These are phyloP conservation scores for Rhinogobius similis DNA, from an alignment of 2,113 vertebrate genomes.

Conservation along the genomic window DNA sequence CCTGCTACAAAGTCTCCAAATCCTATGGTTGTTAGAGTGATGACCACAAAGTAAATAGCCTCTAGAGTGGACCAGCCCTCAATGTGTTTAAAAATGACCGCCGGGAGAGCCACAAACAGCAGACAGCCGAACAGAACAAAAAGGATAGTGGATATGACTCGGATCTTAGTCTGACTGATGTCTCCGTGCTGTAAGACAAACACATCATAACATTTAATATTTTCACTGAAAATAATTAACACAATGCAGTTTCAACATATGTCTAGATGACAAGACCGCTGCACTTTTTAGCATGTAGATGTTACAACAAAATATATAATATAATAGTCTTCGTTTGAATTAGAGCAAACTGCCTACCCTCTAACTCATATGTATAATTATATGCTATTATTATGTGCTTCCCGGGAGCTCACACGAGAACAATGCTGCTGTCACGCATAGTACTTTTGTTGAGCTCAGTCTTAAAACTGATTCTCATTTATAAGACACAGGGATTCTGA, in stretches of 20 bases:
- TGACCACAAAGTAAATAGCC: conserved; percentile 94
- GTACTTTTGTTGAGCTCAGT: background rate
- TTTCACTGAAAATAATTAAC: background rate
- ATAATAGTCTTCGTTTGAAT: conserved; percentile 2
- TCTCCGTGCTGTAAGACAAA: conserved; percentile 85
- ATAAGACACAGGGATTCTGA: background rate
- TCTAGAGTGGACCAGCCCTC: conserved; percentile 93
- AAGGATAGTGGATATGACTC: conserved; percentile 93
- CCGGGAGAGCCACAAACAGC: conserved; percentile 87
- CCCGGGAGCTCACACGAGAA: conserved; percentile 15
- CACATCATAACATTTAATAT: background rate
- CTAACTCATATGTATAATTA: conserved; percentile 1
- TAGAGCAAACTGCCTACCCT: background rate
- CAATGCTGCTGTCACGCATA: conserved; percentile 21
- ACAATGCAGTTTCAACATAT: background rate
- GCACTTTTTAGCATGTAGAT: background rate
- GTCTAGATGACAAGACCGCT: background rate
- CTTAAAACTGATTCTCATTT: background rate
- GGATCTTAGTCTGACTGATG: conserved; percentile 95
- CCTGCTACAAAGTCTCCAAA: conserved; percentile 97
- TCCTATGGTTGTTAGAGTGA: conserved; percentile 82
- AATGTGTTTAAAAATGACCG: conserved; percentile 85
- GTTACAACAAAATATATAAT: background rate
- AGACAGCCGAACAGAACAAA: conserved; percentile 93
- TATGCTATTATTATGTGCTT: background rate